A percentile compares a stretch with the other conserved stretches of the same genome.
Evolutionary conservation across 2,888 invertebrate species (phyloP).

Genomic region (Oithona nana): DNA sequence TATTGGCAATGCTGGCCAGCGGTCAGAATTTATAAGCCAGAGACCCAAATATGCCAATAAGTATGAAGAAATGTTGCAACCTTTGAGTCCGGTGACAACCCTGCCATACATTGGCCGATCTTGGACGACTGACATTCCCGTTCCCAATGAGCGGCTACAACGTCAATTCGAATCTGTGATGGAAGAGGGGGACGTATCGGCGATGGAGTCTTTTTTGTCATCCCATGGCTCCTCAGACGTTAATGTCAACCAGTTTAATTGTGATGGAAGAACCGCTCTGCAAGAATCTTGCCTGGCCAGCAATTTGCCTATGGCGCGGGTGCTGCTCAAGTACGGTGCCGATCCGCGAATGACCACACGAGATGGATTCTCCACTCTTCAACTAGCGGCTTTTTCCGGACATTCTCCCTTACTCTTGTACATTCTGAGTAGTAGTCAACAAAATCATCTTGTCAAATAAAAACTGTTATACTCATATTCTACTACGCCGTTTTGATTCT

Average conservation of each 20-base stretch:
- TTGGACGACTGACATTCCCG: not conserved
- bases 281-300: not conserved
- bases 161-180: not conserved
- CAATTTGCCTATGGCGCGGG: not conserved
- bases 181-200: not conserved
- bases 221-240: not conserved
- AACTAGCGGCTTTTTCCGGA: constrained; percentile 15
- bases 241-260: constrained; percentile 9
- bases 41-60: constrained; percentile 4
- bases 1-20: not conserved
- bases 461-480: too few relatives aligned
- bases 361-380: constrained; percentile 12
- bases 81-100: constrained; percentile 3
- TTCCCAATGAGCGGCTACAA: constrained; percentile 1
- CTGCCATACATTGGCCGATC: not conserved
- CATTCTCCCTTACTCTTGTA: constrained; percentile 6
- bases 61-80: constrained; percentile 6
- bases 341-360: constrained; percentile 6
- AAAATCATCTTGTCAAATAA: too few relatives aligned
- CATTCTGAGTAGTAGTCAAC: constrained; percentile 4
- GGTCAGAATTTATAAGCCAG: not conserved
- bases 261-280: constrained; percentile 12
- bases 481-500: too few relatives aligned
- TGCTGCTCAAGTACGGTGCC: constrained; percentile 13
- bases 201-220: not conserved